phyloP scores from a whole-genome alignment of 1,140 invertebrate genomes.

The Monochamus saltuarius region DNA sequence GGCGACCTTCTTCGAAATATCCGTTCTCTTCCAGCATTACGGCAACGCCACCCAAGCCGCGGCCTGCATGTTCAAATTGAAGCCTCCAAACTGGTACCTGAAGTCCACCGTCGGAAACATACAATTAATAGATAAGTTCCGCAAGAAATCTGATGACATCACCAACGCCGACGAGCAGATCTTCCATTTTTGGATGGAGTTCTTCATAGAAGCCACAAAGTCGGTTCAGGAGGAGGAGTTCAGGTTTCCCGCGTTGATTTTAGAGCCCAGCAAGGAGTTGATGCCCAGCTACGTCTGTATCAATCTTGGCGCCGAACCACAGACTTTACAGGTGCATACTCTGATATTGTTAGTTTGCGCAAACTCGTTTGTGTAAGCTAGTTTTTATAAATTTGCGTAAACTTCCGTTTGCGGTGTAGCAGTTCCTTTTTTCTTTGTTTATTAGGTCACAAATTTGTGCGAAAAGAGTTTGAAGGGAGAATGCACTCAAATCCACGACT shows the following conservation, averaged over 20 bases:
- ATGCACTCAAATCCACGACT: slow-evolving; percentile 87
- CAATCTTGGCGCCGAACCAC: slow-evolving; percentile 89
- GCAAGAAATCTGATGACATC: slow-evolving; percentile 64
- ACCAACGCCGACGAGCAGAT: slow-evolving; percentile 79
- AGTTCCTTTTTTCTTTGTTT: slow-evolving; percentile 9
- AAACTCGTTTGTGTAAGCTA: not conserved
- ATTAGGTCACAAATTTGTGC: slow-evolving; percentile 80
- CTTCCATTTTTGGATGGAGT: slow-evolving; percentile 98
- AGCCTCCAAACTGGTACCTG: slow-evolving; percentile 98
- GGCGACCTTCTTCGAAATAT: slow-evolving; percentile 99
- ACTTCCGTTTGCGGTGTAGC: no score
- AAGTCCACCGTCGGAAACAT: slow-evolving; percentile 99
- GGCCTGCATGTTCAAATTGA: slow-evolving; percentile 98
- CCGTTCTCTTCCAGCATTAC: slow-evolving; percentile 96
- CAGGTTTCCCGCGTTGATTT: slow-evolving; percentile 86
- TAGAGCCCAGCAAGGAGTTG: slow-evolving; percentile 90
- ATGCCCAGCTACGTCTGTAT: slow-evolving; percentile 96
- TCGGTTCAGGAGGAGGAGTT: slow-evolving; percentile 69
- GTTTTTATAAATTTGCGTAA: not conserved
- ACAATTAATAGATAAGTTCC: slow-evolving; percentile 88
- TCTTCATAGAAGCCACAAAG: slow-evolving; percentile 93
- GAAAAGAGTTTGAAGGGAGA: slow-evolving; percentile 72
- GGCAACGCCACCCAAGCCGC: slow-evolving; percentile 96
- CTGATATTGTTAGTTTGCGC: slow-evolving; percentile 10
- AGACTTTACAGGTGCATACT: slow-evolving; percentile 68